Percentiles rank a stretch among this genome's conserved stretches.
These are phyloP conservation scores for Noturus placidus DNA, from an alignment of 2,113 vertebrate species.

Conservation along the genomic window DNA sequence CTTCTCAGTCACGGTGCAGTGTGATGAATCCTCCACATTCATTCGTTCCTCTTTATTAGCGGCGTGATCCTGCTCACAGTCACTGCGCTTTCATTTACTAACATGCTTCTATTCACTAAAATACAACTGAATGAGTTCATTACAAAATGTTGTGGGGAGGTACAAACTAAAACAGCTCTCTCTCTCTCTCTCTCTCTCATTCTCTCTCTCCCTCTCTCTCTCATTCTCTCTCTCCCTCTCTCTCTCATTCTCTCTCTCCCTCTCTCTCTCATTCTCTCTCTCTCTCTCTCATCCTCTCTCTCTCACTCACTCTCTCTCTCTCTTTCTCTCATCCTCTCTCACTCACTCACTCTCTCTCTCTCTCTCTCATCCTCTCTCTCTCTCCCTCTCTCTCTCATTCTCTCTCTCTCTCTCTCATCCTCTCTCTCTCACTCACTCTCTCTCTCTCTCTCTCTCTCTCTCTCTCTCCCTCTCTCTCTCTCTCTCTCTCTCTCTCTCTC, in stretches of 20 bases:
- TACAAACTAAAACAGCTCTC: not conserved
- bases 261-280: not conserved
- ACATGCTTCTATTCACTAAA: not conserved
- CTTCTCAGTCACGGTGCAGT: not conserved
- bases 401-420: not conserved
- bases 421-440: no score
- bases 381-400: not conserved
- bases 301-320: not conserved
- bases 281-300: not conserved
- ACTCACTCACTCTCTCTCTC: no score
- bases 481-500: slow-evolving; percentile 8
- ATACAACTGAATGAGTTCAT: not conserved
- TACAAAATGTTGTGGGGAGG: not conserved
- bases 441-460: not conserved
- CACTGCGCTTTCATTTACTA: not conserved
- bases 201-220: no score
- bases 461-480: no score
- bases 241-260: not conserved
- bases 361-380: not conserved
- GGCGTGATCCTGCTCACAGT: not conserved
- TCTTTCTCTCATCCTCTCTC: no score
- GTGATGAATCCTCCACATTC: not conserved
- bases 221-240: no score
- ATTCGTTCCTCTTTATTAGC: not conserved
- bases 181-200: not conserved